A percentile compares a stretch with the other conserved stretches of the same genome.
Conservation (phyloP, 64 coral and sea anemone species). For the Pachyseris speciosa region DNA sequence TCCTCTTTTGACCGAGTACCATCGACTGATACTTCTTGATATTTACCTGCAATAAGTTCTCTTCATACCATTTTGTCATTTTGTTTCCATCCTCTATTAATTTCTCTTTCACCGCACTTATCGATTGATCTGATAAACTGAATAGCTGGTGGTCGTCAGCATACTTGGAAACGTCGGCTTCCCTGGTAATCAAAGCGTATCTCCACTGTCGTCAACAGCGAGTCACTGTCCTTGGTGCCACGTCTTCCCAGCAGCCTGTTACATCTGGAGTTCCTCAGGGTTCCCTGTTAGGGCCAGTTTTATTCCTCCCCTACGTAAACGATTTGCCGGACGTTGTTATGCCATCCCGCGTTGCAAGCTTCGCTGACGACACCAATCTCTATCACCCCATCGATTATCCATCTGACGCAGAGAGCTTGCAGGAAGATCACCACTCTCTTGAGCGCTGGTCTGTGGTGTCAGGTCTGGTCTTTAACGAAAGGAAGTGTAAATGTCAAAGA, state of each 20-base stretch:
- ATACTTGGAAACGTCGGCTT: no score
- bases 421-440: constrained; percentile 9
- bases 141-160: no score
- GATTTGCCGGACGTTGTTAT: not conserved
- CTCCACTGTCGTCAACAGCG: constrained; percentile 13
- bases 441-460: constrained; percentile 50
- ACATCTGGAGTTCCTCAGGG: constrained; percentile 57
- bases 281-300: constrained; percentile 35
- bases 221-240: constrained; percentile 52
- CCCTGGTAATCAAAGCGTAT: constrained; percentile 39
- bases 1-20: no score
- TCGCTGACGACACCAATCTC: constrained; percentile 67
- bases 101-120: no score
- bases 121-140: no score
- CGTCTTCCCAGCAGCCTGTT: constrained; percentile 15
- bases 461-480: constrained; percentile 42
- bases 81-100: no score
- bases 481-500: constrained; percentile 33
- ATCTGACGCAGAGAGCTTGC: not conserved
- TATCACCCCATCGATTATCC: not conserved
- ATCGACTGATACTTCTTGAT: no score
- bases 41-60: no score
- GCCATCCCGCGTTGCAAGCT: constrained; percentile 12
- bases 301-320: constrained; percentile 53
- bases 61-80: no score